Percentiles rank a stretch among this genome's conserved stretches.
phyloP scores from a whole-genome alignment of 2,113 vertebrate species.

The Hyperoodon ampullatus region DNA sequence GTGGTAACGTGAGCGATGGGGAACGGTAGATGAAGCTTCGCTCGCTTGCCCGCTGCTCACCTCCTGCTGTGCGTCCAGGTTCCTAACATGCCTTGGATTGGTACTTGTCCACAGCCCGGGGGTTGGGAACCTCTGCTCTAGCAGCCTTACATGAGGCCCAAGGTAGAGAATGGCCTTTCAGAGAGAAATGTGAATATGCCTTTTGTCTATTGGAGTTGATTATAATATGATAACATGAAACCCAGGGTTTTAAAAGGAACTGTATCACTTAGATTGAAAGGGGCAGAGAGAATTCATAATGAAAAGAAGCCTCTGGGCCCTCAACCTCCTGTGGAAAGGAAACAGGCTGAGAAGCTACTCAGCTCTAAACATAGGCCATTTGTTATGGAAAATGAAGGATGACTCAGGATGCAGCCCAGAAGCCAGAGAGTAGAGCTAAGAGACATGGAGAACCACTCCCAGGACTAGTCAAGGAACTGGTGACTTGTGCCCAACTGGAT shows the following conservation, averaged over 20 bases:
- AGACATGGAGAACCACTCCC: not conserved
- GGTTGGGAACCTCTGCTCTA: not conserved
- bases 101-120: too few species aligned
- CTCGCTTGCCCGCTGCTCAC: too few species aligned
- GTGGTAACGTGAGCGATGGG: too few species aligned
- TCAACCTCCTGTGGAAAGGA: not conserved
- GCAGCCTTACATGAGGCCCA: not conserved
- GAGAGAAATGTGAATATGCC: not conserved
- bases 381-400: not conserved
- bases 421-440: not conserved
- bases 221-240: slow-evolving; percentile 25
- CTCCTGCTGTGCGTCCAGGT: too few species aligned
- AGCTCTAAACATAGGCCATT: not conserved
- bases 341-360: not conserved
- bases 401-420: not conserved
- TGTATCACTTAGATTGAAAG: slow-evolving; percentile 9
- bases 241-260: not conserved
- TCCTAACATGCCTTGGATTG: too few species aligned
- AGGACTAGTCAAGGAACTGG: not conserved
- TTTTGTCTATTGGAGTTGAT: not conserved
- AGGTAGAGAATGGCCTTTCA: not conserved
- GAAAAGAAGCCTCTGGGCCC: not conserved
- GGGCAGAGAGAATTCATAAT: not conserved
- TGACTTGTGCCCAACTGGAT: not conserved
- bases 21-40: too few species aligned